Evolutionary conservation across 2,888 invertebrate genomes (phyloP).

Genomic region (Xanthorhoe spadicearia): DNA sequence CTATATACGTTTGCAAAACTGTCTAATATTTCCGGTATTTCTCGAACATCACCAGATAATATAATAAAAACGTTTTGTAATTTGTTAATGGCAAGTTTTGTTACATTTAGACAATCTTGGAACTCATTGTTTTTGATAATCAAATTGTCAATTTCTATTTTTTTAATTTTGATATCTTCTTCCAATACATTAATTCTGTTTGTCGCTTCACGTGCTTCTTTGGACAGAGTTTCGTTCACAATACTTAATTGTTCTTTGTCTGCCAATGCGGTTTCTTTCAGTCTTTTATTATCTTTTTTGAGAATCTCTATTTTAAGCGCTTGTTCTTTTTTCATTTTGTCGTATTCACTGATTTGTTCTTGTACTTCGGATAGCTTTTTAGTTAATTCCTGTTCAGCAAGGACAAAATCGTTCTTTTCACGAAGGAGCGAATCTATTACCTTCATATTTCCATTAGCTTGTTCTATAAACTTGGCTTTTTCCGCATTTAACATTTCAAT

Average conservation of each 20-base stretch:
- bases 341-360: conserved; percentile 46
- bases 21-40: conserved; percentile 55
- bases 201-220: conserved; percentile 11
- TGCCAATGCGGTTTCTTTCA: conserved; percentile 41
- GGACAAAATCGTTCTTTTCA: conserved; percentile 49
- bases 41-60: conserved; percentile 55
- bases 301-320: conserved; percentile 44
- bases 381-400: conserved; percentile 51
- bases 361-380: conserved; percentile 48
- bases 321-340: conserved; percentile 48
- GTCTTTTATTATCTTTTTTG: conserved; percentile 50
- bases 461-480: conserved; percentile 49
- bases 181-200: conserved; percentile 33
- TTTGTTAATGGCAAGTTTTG: conserved; percentile 52
- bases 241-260: conserved; percentile 43
- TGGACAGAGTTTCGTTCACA: conserved; percentile 16
- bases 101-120: conserved; percentile 53
- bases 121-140: conserved; percentile 47
- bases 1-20: conserved; percentile 55
- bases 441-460: conserved; percentile 50
- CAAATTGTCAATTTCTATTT: conserved; percentile 51
- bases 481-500: conserved; percentile 51
- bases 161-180: conserved; percentile 52
- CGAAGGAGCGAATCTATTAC: conserved; percentile 53
- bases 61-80: conserved; percentile 53